Base-by-base conservation (phyloP, 2,888 invertebrate species). In the Leucophora obtusa region DNA sequence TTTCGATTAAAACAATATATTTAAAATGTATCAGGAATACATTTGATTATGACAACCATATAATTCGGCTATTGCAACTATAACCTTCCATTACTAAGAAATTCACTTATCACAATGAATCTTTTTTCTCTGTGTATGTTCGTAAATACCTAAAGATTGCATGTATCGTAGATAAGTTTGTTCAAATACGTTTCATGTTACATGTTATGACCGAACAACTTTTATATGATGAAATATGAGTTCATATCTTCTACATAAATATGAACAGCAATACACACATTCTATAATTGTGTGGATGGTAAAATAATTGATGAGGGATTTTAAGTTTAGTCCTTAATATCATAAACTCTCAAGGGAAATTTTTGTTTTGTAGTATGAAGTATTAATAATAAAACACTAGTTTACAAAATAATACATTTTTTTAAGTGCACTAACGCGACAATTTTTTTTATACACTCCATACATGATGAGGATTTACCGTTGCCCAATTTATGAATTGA, bases 291-390 rank as follows among this genome's bases (percentile, higher is more conserved):
- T 66, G 56, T 73, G 63, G 60, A 66, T 74, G 65, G 28, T 11
- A 74, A 69, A 59, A 56, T 79, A 79, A 79, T 71, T 75, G 79
- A 66, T 66, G 59, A 62, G 74, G 66, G 79, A 71, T 60, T 59
- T 62, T 59, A 18, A 56, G 47, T 77, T 35, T 11, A 59, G 51
- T 51, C 33, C 59, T 54, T 68, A 47, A 47, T 47, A 47, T n/a
- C 14, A 47, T n/a, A 47, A 14, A 47, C 43, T 47, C 43, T 47
- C 43, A 2, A 47, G 43, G 43, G 43, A 47, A 47, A 47, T 47
- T 47, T 47, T 47, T 38, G 11, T 11, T 38, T 38, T 11, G 38
- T 11, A 11, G 38, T 10, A 10, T 1, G 10, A 38, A 38, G 38
- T 11, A 28, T 28, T 28, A 24, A 28, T 38, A 38, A 38, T 14